A percentile compares a stretch with the other conserved stretches of the same genome.
These are phyloP conservation scores for Bucco capensis DNA, from an alignment of 2,113 vertebrate species.

Conservation along the genomic window DNA sequence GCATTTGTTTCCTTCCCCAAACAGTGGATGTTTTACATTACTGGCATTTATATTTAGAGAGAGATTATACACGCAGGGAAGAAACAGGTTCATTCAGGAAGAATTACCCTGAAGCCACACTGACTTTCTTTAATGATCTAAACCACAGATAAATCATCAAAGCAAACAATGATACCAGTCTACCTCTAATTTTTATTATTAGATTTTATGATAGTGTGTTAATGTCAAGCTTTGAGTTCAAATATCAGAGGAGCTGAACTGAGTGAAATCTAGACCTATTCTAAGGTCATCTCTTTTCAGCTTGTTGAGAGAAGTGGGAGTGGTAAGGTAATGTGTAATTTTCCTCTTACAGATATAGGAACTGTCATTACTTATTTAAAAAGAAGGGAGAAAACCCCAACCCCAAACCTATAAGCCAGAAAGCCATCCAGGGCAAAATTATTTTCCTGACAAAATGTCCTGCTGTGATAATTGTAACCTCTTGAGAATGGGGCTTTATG, in stretches of 20 bases:
- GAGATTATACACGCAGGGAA: neutral
- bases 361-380: conserved; percentile 30
- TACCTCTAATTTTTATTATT: neutral
- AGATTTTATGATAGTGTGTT: neutral
- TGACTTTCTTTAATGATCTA: neutral
- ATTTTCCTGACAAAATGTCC: conserved; percentile 25
- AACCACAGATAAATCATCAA: neutral
- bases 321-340: conserved; percentile 1
- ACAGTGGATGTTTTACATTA: neutral
- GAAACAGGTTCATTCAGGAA: neutral
- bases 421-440: neutral
- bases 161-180: neutral
- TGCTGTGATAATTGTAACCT: conserved; percentile 42
- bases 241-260: neutral
- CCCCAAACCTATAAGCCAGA: neutral
- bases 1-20: neutral
- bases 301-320: neutral
- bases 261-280: neutral
- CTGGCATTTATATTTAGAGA: neutral
- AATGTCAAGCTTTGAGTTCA: neutral
- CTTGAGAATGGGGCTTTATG: conserved; percentile 26
- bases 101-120: neutral
- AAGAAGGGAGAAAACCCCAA: neutral
- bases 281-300: neutral
- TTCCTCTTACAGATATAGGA: neutral